These are phyloP conservation scores for Mythimna ferrago DNA, from an alignment of 2,888 invertebrate species.

Conservation along the genomic window DNA sequence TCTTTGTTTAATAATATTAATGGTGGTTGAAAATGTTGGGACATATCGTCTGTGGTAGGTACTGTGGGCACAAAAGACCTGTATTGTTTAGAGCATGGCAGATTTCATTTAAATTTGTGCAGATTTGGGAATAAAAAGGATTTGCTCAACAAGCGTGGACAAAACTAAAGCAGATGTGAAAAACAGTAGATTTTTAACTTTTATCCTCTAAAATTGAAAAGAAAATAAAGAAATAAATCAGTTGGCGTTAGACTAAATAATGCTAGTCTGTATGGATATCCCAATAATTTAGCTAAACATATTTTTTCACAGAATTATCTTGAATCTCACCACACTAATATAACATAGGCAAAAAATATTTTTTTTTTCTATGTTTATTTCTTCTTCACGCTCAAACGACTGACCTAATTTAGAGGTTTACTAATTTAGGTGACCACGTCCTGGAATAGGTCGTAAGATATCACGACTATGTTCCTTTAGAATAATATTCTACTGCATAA, in stretches of 20 bases:
- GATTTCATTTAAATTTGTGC: slow-evolving; percentile 52
- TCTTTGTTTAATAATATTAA: slow-evolving; percentile 69
- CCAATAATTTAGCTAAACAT: not conserved
- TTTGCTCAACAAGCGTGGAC: not conserved
- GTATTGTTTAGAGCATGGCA: slow-evolving; percentile 44
- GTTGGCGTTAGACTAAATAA: not conserved
- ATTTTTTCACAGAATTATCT: no score
- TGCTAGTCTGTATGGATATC: not conserved
- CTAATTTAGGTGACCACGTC: no score
- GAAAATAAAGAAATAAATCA: not conserved
- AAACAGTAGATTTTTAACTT: not conserved
- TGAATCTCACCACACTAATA: no score
- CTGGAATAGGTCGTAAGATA: no score
- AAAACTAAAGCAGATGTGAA: not conserved
- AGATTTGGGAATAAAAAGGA: slow-evolving; percentile 23
- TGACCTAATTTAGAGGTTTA: no score
- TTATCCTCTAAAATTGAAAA: not conserved
- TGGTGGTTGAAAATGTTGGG: slow-evolving; percentile 64
- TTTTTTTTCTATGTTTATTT: no score
- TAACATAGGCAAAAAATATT: no score
- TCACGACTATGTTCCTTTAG: no score
- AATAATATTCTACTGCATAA: no score
- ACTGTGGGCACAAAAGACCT: slow-evolving; percentile 44
- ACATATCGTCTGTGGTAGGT: slow-evolving; percentile 66
- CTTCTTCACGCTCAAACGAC: no score